Evolutionary conservation across 1,140 invertebrate species (phyloP), one percentile per base, ranked within the genome.

Genomic region (Pseudachorutes palmiensis): DNA sequence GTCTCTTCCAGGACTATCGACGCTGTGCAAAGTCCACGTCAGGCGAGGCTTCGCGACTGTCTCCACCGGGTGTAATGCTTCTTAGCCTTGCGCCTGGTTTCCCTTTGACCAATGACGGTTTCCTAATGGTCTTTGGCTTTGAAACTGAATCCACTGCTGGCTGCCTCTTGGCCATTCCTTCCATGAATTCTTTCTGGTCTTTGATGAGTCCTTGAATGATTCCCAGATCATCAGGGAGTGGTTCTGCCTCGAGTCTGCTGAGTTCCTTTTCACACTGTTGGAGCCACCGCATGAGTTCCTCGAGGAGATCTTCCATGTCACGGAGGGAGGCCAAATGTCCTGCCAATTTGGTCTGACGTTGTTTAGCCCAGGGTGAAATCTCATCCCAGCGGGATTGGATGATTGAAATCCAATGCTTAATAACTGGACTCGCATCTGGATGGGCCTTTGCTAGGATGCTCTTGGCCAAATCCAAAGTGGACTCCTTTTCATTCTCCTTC

Each of bases 331-430:
- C 72, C n/a, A 87, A 74, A 70, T 83, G 83, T 63, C 95, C 89
- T 61, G 91, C 86, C 57, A 98, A 81, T 77, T 90, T 88, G 71
- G 87, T 83, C 67, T 91, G 88, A 48, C 94, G 83, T 78, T 94
- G 78, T 72, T 75, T 75, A 29, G 88, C 88, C 89, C 89, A 91
- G 71, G 88, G 87, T 60, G 87, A 85, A 2, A 90, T 87, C 81
- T 96, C 93, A 74, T 96, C 92, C 94, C 94, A 98, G 71, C 94
- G 82, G n/a, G 92, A 89, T 75, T 96, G 89, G 64, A 98, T 94
- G 63, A 97, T 95, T 1, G 92, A 94, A 58, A 97, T 91, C 94
- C 94, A 98, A 77, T 98, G 94, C 77, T 96, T 95, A 75, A 98
- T 94, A 22, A 96, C 92, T 32, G 87, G 85, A 19, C 92, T 88